Conservation (phyloP, 2,888 invertebrate species). For the Drosophila meridiana region DNA sequence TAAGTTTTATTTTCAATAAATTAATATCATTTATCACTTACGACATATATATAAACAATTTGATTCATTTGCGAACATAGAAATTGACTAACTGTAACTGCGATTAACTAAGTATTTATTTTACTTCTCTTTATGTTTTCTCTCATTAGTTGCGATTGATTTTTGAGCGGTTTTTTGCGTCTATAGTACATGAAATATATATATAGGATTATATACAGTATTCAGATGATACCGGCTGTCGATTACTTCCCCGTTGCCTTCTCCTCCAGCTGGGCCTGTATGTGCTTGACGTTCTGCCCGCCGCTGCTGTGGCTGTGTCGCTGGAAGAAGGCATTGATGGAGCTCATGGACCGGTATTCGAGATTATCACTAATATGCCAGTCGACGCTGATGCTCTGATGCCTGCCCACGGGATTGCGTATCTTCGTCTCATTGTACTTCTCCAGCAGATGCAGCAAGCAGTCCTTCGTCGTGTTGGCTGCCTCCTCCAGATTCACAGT, state of each 20-base stretch:
- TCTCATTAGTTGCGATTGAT: neutral
- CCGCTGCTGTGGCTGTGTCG: constrained; percentile 85
- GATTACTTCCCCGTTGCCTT: constrained; percentile 75
- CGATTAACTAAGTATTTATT: constrained; percentile 36
- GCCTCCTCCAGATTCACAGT: constrained; percentile 86
- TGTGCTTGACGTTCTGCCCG: constrained; percentile 81
- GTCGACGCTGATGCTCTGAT: constrained; percentile 91
- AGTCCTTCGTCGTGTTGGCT: constrained; percentile 91
- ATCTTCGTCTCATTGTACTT: constrained; percentile 88
- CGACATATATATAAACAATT: constrained; percentile 66
- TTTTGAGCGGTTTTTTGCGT: constrained; percentile 1
- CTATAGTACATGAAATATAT: constrained; percentile 37
- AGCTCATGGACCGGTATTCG: constrained; percentile 92
- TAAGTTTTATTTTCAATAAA: constrained; percentile 55
- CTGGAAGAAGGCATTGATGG: constrained; percentile 92
- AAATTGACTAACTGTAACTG: constrained; percentile 51
- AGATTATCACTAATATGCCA: constrained; percentile 90
- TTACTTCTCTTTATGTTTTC: constrained; percentile 21
- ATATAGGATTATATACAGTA: constrained; percentile 37
- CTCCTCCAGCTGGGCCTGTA: constrained; percentile 84
- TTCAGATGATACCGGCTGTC: neutral
- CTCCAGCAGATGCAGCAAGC: constrained; percentile 90
- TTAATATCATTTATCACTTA: constrained; percentile 67
- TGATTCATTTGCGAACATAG: constrained; percentile 46
- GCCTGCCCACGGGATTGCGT: constrained; percentile 86